Percentiles rank a stretch among this genome's conserved stretches.
Evolutionary conservation across 1,140 invertebrate genomes (phyloP).

Genomic region (Bombus breviceps): DNA sequence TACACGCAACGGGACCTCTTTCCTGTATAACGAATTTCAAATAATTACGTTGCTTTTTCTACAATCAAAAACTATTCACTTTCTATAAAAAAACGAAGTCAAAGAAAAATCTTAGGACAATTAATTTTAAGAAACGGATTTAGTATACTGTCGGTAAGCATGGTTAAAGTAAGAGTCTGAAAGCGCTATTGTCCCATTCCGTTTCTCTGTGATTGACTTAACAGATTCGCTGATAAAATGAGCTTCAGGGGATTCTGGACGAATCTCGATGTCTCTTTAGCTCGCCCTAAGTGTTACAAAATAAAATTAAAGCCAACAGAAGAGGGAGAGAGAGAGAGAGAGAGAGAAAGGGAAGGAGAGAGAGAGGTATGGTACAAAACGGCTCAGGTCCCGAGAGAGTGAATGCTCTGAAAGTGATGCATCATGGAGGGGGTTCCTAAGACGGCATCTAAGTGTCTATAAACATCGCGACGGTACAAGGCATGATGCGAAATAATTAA

Average conservation of each 20-base stretch:
- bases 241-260: not conserved
- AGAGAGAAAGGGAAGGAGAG: not conserved
- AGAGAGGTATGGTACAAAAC: constrained; percentile 1
- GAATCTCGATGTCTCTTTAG: constrained; percentile 3
- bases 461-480: constrained; percentile 63
- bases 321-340: not conserved
- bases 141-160: not conserved
- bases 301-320: constrained; percentile 36
- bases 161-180: not conserved
- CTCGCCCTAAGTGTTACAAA: not conserved
- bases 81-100: not conserved
- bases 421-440: constrained; percentile 39
- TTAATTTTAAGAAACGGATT: too few species aligned
- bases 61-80: too few species aligned
- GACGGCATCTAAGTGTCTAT: constrained; percentile 62
- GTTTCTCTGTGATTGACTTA: not conserved
- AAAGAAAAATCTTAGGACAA: not conserved
- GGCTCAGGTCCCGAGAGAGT: constrained; percentile 1
- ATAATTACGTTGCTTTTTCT: not conserved
- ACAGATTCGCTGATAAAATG: not conserved
- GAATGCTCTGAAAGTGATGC: constrained; percentile 21
- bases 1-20: constrained; percentile 1
- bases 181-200: not conserved
- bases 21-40: too few species aligned
- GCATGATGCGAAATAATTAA: constrained; percentile 73